phyloP scores from a whole-genome alignment of 2,113 vertebrate genomes.

The Gracilinanus agilis region DNA sequence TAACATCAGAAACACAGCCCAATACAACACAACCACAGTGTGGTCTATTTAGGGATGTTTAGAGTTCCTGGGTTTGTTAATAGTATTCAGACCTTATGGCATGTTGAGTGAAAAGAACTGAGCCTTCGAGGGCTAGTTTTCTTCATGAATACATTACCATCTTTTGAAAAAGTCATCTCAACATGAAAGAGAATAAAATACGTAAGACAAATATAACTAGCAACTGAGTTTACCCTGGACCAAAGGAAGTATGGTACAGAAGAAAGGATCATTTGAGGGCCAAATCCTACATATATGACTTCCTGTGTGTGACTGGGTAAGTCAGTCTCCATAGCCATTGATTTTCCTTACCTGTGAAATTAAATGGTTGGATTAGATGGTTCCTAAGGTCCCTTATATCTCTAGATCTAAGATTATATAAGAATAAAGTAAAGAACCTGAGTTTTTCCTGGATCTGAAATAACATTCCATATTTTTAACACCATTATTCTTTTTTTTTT shows the following conservation, averaged over 20 bases:
- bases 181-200: neutral
- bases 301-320: neutral
- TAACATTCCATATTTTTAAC: neutral
- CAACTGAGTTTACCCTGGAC: neutral
- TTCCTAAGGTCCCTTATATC: neutral
- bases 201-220: neutral
- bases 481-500: no score
- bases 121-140: neutral
- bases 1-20: neutral
- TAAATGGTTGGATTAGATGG: neutral
- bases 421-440: neutral
- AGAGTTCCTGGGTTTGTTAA: neutral
- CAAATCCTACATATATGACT: neutral
- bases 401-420: neutral
- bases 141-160: neutral
- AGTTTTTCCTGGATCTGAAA: neutral
- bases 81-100: neutral
- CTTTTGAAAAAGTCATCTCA: neutral
- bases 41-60: neutral
- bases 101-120: neutral
- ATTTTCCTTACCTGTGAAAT: neutral
- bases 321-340: neutral
- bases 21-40: neutral
- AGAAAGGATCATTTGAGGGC: neutral
- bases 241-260: neutral